Base-by-base conservation (phyloP, 2,797 vertebrate species). In the Anguilla anguilla region DNA sequence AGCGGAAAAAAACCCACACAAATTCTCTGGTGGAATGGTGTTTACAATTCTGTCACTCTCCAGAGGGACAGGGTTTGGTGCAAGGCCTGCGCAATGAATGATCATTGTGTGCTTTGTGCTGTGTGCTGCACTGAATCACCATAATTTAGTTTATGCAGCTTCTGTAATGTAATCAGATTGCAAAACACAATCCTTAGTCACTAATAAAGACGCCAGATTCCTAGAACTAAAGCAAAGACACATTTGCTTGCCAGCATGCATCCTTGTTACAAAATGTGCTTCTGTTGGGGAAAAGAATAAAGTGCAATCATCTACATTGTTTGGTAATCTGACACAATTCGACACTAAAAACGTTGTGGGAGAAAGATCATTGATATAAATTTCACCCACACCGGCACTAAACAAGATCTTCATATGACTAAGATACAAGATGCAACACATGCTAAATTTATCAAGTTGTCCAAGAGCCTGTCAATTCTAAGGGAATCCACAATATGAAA, bases 151-250 rank as follows among this genome's bases (percentile, higher is more conserved):
- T 43, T 77, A 43, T 43, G 10, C 15, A 43, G 72, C 19, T 82
- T 49, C 19, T 51, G 46, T 82, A 82, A 82, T 51, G 46, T 49
- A n/a, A 82, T 82, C 79, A 82, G 46, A 51, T 22, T 51, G 22
- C 79, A 49, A 25, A 82, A 82, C 79, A 49, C 46, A 82, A 82
- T 51, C 25, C 43, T 51, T 82, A n/a, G 46, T 82, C 46, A 82
- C 46, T n/a, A 51, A 46, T n/a, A 46, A 82, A 51, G 79, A 49
- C 19, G 77, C 79, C 46, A 51, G 79, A 82, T 82, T 79, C 74
- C 39, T 7, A 79, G 39, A 79, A 43, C 35, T 79, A 79, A 6
- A 46, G n/a, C 28, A 31, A 77, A 13, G 28, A 39, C 72, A 77
- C 0, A 79, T 19, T 46, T 79, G 35, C 19, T 43, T 46, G 17